Evolutionary conservation across 2,797 vertebrate species (phyloP).

Genomic region (Poliocrania exsul): DNA sequence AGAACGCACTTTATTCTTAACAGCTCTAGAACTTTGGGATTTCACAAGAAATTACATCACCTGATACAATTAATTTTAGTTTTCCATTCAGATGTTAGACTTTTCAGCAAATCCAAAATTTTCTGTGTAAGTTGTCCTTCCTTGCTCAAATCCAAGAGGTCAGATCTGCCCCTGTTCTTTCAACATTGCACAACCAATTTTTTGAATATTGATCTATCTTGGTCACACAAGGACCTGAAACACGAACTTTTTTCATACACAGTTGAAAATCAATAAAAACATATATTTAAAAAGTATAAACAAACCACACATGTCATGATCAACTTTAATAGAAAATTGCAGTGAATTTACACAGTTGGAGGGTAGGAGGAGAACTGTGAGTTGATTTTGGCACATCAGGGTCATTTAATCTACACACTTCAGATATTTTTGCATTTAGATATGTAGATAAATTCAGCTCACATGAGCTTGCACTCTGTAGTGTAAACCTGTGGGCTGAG

Average conservation of each 20-base stretch:
- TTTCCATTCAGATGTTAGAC: not conserved
- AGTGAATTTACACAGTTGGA: not conserved
- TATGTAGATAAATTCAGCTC: not conserved
- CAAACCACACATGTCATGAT: not conserved
- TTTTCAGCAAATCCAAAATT: not conserved
- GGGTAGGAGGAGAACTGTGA: not conserved
- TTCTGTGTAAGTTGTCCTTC: not conserved
- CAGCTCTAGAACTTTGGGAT: not conserved
- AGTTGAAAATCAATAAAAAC: not conserved
- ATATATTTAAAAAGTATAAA: not conserved
- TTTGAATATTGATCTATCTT: not conserved
- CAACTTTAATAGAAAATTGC: not conserved
- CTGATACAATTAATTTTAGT: not conserved
- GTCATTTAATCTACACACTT: no score
- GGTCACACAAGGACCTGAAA: not conserved
- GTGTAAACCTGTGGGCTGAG: not conserved
- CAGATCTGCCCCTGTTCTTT: not conserved
- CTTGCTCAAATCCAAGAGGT: not conserved
- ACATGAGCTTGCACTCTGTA: fast-evolving
- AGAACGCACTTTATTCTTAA: not conserved
- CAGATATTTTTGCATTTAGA: no score
- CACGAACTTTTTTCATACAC: not conserved
- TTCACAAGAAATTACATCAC: not conserved
- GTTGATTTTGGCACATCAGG: no score
- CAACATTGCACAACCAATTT: not conserved